Evolutionary conservation across 2,113 vertebrate species (phyloP).

Genomic region (Petromus typicus): DNA sequence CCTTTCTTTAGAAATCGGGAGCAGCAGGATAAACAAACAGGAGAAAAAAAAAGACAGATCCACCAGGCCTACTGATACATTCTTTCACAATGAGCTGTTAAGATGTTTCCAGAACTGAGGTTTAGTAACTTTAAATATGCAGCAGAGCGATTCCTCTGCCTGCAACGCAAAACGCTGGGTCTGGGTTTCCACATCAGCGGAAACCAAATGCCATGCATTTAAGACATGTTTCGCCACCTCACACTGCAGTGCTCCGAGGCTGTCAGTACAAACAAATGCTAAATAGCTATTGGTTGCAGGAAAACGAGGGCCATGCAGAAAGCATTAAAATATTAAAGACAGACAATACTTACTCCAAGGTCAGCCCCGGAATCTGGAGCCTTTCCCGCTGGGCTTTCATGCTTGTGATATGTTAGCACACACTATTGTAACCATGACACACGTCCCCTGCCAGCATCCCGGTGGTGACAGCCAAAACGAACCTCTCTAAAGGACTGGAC

Average conservation of each 20-base stretch:
- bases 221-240: conserved; percentile 87
- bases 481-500: conserved; percentile 91
- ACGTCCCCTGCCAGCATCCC: conserved; percentile 91
- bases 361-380: conserved; percentile 99
- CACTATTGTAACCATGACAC: conserved; percentile 97
- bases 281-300: conserved; percentile 83
- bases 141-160: conserved; percentile 77
- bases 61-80: conserved; percentile 87
- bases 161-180: conserved; percentile 84
- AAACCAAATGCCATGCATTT: conserved; percentile 87
- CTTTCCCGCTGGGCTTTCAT: conserved; percentile 99
- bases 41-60: conserved; percentile 83
- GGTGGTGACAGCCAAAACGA: conserved; percentile 93
- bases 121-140: conserved; percentile 85
- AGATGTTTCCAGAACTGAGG: conserved; percentile 82
- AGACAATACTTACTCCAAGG: conserved; percentile 99
- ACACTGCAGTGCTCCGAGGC: conserved; percentile 88
- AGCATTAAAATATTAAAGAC: conserved; percentile 89
- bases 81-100: conserved; percentile 84
- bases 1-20: conserved; percentile 86
- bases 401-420: conserved; percentile 91
- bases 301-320: conserved; percentile 88
- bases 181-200: conserved; percentile 79
- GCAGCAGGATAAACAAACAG: conserved; percentile 86
- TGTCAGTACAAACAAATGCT: conserved; percentile 84